Base-by-base conservation (phyloP, 2,888 invertebrate genomes). In the Lycocerus yunnanus region DNA sequence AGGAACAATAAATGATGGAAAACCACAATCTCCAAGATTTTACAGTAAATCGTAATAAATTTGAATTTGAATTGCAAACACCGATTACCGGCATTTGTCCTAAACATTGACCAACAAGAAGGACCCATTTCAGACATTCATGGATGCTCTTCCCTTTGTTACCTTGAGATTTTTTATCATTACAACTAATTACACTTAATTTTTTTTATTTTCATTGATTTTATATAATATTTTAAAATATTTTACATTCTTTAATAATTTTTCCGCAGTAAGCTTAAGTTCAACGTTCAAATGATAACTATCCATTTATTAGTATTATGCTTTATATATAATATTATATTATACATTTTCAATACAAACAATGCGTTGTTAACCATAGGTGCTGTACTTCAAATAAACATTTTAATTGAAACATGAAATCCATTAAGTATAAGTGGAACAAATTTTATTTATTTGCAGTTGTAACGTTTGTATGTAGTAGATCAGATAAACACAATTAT, bases 81-180 rank as follows among this genome's bases (percentile, higher is more conserved):
- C 77, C 78, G 0, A 24, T 66, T 21, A 79, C 74, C 9, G 79
- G 79, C 67, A 79, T 73, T 66, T 75, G 75, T 1, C 77, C 78
- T 58, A 77, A 78, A 75, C 76, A 77, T 66, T 79, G 78, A 8
- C 78, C 78, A 15, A 78, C 24, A 9, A 79, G 61, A 13, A 79
- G 9, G 1, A 77, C 24, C 72, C 75, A 77, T 75, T 71, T 75
- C 16, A 75, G 58, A 13, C 71, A 68, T 60, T 13, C 16, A 21
- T 77, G 75, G 4, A 74, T 61, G 20, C 58, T 72, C 58, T 60
- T 66, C 1, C 16, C 16, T 9, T 27, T 59, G 4, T 6, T 27
- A 27, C 3, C 27, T 4, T 27, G 8, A 15, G n/a, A n/a, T 27
- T 13, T 27, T 4, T 13, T n/a, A n/a, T n/a, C 43, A 43, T 43